These are phyloP conservation scores for Ephialtes manifestator DNA, from an alignment of 2,888 invertebrate genomes.

Conservation along the genomic window DNA sequence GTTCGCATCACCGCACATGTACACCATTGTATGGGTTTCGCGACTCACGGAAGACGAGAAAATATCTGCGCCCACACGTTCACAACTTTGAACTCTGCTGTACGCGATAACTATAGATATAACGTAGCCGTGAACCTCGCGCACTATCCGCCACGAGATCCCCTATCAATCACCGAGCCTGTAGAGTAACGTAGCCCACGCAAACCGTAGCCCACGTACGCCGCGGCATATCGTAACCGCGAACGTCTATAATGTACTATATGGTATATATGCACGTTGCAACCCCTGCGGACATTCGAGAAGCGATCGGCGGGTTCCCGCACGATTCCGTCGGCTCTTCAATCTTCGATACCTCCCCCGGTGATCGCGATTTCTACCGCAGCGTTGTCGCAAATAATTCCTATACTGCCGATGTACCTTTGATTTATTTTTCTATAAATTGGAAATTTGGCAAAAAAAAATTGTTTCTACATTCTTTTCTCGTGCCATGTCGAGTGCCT, in stretches of 20 bases:
- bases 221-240: conserved; percentile 65
- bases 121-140: conserved; percentile 30
- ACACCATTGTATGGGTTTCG: neutral
- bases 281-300: conserved; percentile 54
- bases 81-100: neutral
- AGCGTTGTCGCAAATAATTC: conserved; percentile 40
- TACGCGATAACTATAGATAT: neutral
- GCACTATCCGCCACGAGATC: conserved; percentile 57
- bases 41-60: conserved; percentile 38
- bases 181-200: conserved; percentile 51
- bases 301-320: conserved; percentile 53
- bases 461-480: no score
- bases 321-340: conserved; percentile 59
- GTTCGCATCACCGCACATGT: neutral
- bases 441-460: neutral
- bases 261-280: conserved; percentile 13
- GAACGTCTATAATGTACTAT: conserved; percentile 31
- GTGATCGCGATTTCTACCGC: conserved; percentile 37
- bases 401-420: neutral
- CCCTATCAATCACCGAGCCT: conserved; percentile 63
- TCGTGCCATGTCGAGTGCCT: no score
- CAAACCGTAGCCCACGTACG: conserved; percentile 53
- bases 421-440: conserved; percentile 6
- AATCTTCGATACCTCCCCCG: conserved; percentile 59
- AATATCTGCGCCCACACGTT: conserved; percentile 40